A percentile compares a stretch with the other conserved stretches of the same genome.
Conservation (phyloP, 2,888 invertebrate genomes). For the Dastarcus helophoroides region DNA sequence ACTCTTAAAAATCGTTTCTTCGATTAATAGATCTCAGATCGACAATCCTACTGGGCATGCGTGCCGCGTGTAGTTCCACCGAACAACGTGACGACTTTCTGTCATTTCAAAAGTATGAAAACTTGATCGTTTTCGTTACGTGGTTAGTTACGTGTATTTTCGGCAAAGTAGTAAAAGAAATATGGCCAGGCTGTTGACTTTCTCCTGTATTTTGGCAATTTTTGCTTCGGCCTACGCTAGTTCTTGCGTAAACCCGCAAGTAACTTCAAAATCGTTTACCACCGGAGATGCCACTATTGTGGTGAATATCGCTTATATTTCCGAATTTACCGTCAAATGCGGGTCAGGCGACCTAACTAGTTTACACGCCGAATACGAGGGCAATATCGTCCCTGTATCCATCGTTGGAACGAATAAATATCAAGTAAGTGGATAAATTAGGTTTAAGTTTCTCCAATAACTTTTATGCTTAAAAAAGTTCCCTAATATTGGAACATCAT, state of each 20-base stretch:
- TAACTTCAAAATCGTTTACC: slow-evolving; percentile 72
- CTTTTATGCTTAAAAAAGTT: slow-evolving; percentile 5
- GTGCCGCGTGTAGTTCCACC: no score
- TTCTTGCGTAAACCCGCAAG: slow-evolving; percentile 51
- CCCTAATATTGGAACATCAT: no score
- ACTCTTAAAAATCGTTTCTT: no score
- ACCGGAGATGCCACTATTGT: slow-evolving; percentile 88
- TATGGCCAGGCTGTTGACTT: no score
- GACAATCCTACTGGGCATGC: no score
- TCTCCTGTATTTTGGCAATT: no score
- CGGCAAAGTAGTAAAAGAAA: no score
- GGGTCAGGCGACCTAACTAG: slow-evolving; percentile 51
- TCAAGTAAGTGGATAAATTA: slow-evolving; percentile 52
- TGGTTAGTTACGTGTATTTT: no score
- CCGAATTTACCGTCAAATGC: slow-evolving; percentile 81
- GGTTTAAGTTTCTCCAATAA: slow-evolving; percentile 7
- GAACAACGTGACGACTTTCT: no score
- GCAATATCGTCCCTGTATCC: slow-evolving; percentile 74
- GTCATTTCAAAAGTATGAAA: no score
- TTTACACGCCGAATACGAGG: slow-evolving; percentile 82
- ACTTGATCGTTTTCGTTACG: no score
- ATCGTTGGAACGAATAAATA: slow-evolving; percentile 66
- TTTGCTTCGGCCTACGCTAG: slow-evolving; percentile 29
- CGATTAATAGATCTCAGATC: no score
- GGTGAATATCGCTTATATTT: slow-evolving; percentile 80